A percentile compares a stretch with the other conserved stretches of the same genome.
These are phyloP conservation scores for Catotricha subobsoleta DNA, from an alignment of 2,888 invertebrate species.

Conservation along the genomic window DNA sequence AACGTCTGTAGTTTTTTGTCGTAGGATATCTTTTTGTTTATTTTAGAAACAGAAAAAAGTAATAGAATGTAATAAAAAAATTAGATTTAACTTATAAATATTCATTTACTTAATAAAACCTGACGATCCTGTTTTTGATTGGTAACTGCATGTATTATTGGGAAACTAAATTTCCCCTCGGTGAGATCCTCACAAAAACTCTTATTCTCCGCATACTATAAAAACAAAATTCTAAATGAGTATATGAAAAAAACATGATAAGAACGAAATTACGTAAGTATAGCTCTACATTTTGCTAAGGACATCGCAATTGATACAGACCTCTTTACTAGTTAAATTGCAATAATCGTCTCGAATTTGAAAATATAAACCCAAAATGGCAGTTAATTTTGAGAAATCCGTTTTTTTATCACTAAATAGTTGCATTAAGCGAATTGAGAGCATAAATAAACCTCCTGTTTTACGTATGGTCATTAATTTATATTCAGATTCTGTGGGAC, in stretches of 20 bases:
- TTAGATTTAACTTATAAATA: slow-evolving; percentile 39
- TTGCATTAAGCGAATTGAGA: slow-evolving; percentile 89
- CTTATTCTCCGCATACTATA: slow-evolving; percentile 82
- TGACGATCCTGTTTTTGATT: slow-evolving; percentile 60
- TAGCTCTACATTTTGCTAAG: too few species aligned
- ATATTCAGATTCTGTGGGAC: slow-evolving; percentile 91
- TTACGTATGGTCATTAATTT: slow-evolving; percentile 85
- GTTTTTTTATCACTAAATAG: slow-evolving; percentile 75
- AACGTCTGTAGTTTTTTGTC: slow-evolving; percentile 74
- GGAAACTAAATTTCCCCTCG: slow-evolving; percentile 97
- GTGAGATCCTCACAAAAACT: slow-evolving; percentile 94
- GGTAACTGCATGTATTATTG: slow-evolving; percentile 82
- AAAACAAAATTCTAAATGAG: slow-evolving; percentile 14
- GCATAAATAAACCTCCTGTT: slow-evolving; percentile 90
- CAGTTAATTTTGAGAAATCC: slow-evolving; percentile 67
- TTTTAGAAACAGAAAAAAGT: not conserved
- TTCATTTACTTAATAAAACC: too few species aligned
- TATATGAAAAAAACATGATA: too few species aligned
- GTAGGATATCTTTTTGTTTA: slow-evolving; percentile 52
- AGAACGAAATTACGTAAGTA: too few species aligned
- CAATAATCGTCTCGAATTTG: slow-evolving; percentile 94
- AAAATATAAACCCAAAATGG: slow-evolving; percentile 82
- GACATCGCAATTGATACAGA: too few species aligned
- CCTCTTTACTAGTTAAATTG: slow-evolving; percentile 74
- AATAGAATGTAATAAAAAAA: not conserved